phyloP scores from a whole-genome alignment of 2,888 invertebrate species.

The Mythimna vitellina region DNA sequence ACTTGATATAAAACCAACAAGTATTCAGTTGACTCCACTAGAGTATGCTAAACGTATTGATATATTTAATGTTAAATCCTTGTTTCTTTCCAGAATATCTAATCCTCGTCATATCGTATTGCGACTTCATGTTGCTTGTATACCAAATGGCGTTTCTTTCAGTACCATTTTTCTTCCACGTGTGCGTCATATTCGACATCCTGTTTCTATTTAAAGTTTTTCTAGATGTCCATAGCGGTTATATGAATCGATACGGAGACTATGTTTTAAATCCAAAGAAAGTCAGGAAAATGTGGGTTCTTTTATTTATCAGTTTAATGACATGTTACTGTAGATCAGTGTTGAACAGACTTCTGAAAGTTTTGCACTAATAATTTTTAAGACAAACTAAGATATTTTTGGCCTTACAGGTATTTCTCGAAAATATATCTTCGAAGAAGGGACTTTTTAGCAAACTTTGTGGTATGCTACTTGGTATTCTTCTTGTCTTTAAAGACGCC shows the following conservation, averaged over 20 bases:
- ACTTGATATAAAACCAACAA: background rate
- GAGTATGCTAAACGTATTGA: background rate
- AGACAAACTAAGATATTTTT: background rate
- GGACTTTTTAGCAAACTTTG: conserved; percentile 84
- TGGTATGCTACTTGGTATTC: conserved; percentile 81
- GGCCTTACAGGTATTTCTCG: conserved; percentile 84
- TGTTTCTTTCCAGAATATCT: conserved; percentile 83
- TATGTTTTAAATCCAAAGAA: conserved; percentile 84
- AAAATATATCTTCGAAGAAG: conserved; percentile 79
- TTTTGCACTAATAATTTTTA: background rate
- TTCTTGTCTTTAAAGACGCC: conserved; percentile 68
- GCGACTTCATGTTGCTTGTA: conserved; percentile 84
- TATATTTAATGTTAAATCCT: conserved; percentile 6
- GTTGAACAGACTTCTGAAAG: background rate
- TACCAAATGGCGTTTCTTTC: conserved; percentile 89
- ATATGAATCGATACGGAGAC: conserved; percentile 88
- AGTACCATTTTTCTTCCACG: conserved; percentile 75
- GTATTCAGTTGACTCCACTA: background rate
- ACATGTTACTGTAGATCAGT: background rate
- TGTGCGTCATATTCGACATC: conserved; percentile 80
- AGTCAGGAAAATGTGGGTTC: conserved; percentile 84
- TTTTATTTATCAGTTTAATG: background rate
- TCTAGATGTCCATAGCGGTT: conserved; percentile 86
- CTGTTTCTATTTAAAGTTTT: conserved; percentile 85
- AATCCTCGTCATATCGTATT: conserved; percentile 81